Evolutionary conservation across 2,113 vertebrate species (phyloP).

Genomic region (Heterotilapia buettikoferi): DNA sequence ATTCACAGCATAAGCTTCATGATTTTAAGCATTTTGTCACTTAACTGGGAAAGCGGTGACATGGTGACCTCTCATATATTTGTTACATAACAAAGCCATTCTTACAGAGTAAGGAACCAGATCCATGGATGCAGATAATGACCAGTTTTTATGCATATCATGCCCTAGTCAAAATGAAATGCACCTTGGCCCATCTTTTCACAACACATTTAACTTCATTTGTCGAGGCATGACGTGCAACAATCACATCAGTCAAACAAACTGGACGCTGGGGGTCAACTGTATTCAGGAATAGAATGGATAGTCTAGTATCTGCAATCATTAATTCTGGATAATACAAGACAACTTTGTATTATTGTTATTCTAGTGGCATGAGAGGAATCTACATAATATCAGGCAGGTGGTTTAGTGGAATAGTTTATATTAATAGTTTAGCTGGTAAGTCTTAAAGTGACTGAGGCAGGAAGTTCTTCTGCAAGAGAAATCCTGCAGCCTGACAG

Average conservation of each 20-base stretch:
- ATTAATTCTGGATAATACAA: not conserved
- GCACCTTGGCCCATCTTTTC: not conserved
- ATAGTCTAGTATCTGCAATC: not conserved
- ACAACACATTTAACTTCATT: not conserved
- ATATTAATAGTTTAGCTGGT: constrained; percentile 1
- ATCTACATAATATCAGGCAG: not conserved
- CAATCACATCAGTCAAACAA: not conserved
- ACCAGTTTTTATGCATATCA: not conserved
- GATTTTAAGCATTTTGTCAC: not conserved
- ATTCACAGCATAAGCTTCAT: not conserved
- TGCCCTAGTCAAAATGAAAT: not conserved
- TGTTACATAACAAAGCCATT: not conserved
- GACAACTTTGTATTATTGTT: not conserved
- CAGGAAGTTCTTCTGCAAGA: constrained; percentile 19
- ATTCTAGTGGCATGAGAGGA: not conserved
- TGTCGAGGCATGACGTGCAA: not conserved
- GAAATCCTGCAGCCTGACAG: not conserved
- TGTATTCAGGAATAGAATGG: not conserved
- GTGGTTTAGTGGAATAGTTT: not conserved
- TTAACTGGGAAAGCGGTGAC: not conserved
- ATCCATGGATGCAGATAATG: not conserved
- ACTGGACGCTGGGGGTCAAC: not conserved
- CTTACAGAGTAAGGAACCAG: not conserved
- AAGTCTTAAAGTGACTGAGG: not conserved
- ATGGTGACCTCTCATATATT: not conserved